Conservation (phyloP, 35 echinoderm and acorn worm species). For the Apostichopus parvimensis region DNA sequence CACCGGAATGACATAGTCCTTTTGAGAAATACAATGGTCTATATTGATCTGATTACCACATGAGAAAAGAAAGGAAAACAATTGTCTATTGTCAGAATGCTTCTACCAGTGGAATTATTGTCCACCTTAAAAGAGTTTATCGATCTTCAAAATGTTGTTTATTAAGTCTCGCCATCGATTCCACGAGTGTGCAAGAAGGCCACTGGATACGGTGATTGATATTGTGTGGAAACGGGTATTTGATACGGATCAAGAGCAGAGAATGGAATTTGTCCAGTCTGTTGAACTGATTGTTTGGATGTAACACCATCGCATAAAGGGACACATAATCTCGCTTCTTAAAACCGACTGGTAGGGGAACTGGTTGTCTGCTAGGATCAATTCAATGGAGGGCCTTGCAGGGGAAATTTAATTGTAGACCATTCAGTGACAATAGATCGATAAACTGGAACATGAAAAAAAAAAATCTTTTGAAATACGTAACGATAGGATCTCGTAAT, state of each 20-base stretch:
- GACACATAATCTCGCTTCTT: neutral
- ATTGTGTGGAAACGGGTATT: neutral
- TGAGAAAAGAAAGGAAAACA: neutral
- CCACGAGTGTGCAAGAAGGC: neutral
- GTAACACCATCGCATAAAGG: conserved; percentile 20
- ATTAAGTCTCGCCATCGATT: conserved; percentile 39
- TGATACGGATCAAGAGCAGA: neutral
- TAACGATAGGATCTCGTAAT: too few relatives aligned
- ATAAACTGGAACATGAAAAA: neutral
- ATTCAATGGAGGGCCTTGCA: neutral
- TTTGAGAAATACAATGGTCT: neutral
- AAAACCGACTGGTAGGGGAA: neutral
- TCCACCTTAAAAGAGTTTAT: conserved; percentile 1
- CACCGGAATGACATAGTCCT: neutral
- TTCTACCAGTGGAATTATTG: neutral
- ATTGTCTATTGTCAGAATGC: neutral
- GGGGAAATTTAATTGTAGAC: neutral
- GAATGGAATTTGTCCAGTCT: neutral
- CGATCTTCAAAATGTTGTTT: neutral
- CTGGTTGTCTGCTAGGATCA: neutral
- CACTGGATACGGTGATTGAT: conserved; percentile 11
- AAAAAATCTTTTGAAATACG: neutral
- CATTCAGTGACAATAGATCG: conserved; percentile 13
- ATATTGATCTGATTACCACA: conserved; percentile 28
- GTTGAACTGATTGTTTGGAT: neutral